Evolutionary conservation across 2,888 invertebrate genomes (phyloP).

Genomic region (Podabrus alpinus): DNA sequence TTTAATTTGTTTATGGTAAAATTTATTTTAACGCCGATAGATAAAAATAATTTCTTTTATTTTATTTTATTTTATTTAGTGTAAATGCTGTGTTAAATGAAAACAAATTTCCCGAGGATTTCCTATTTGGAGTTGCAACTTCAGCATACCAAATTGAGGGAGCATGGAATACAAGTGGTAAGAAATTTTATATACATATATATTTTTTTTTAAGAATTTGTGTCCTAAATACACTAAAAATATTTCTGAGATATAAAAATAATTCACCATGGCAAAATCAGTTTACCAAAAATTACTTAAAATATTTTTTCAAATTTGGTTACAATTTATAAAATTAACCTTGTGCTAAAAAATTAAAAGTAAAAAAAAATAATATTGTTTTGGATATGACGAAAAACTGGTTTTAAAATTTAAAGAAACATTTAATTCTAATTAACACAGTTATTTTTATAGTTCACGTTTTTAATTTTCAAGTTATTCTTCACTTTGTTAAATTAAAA

Average conservation of each 20-base stretch:
- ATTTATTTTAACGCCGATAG: neutral
- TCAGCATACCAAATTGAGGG: conserved; percentile 53
- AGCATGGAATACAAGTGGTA: conserved; percentile 49
- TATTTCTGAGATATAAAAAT: too few species aligned
- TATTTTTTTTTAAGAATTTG: too few species aligned
- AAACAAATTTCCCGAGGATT: conserved; percentile 40
- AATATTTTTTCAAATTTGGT: neutral
- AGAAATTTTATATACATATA: conserved; percentile 3
- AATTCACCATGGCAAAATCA: too few species aligned
- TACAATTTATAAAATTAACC: neutral
- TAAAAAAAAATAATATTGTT: neutral
- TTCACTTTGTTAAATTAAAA: neutral
- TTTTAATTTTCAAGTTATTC: neutral
- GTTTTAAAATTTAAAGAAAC: neutral
- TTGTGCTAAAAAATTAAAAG: neutral
- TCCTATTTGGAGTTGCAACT: conserved; percentile 48
- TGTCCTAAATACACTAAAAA: too few species aligned
- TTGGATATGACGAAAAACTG: neutral
- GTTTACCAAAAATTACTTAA: too few species aligned
- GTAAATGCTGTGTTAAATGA: neutral
- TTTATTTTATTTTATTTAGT: neutral
- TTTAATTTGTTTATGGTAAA: neutral
- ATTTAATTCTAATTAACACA: neutral
- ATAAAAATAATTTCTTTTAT: too few species aligned
- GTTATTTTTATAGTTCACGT: neutral